Conservation (phyloP, 1,140 invertebrate species). For the Diorhabda elongata region DNA sequence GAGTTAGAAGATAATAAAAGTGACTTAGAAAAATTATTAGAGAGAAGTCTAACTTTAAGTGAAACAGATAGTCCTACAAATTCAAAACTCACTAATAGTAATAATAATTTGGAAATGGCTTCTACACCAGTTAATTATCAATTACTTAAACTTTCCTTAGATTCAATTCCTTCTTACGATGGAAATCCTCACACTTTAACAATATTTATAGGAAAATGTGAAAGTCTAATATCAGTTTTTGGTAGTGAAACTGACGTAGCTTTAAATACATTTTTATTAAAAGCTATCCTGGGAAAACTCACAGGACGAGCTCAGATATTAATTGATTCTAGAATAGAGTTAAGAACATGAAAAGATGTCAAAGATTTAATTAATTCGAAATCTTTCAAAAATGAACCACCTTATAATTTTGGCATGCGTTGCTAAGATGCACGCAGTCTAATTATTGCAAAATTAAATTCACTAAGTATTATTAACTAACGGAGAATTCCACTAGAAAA, state of each 20-base stretch:
- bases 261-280: conserved; percentile 17
- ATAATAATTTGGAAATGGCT: no score
- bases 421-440: conserved; percentile 25
- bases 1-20: no score
- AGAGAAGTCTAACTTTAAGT: no score
- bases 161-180: conserved; percentile 21
- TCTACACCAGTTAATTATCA: conserved; percentile 12
- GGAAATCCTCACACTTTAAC: conserved; percentile 21
- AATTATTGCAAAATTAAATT: conserved; percentile 26
- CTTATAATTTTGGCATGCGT: conserved; percentile 27
- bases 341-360: conserved; percentile 18
- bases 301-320: conserved; percentile 15
- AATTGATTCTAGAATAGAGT: conserved; percentile 20
- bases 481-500: conserved; percentile 15
- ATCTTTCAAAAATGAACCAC: conserved; percentile 26
- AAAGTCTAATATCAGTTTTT: conserved; percentile 17
- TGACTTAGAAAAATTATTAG: no score
- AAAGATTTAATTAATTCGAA: conserved; percentile 28
- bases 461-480: not conserved
- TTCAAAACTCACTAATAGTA: no score
- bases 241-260: not conserved
- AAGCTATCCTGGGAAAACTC: conserved; percentile 25
- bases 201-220: conserved; percentile 24
- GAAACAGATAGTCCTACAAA: no score
- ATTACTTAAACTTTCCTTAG: conserved; percentile 17